Evolutionary conservation across 2,888 invertebrate species (phyloP).

Genomic region (Nudaria mundana): DNA sequence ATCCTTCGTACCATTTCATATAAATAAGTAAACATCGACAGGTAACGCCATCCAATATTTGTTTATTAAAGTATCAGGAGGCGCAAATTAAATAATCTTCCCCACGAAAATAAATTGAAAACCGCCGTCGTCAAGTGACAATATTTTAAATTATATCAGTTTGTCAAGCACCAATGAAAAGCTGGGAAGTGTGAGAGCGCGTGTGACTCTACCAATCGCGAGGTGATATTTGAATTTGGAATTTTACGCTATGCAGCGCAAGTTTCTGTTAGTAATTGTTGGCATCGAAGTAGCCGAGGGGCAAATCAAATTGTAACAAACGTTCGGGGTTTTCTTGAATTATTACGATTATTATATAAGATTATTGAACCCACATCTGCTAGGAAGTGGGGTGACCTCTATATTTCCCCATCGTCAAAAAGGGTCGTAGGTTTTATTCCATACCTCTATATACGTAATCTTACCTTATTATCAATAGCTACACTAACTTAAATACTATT

Average conservation of each 20-base stretch:
- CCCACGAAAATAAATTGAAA: constrained; percentile 73
- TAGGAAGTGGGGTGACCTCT: too few relatives aligned
- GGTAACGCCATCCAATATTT: constrained; percentile 49
- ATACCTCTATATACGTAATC: too few relatives aligned
- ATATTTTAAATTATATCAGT: constrained; percentile 76
- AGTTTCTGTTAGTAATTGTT: constrained; percentile 39
- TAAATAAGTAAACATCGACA: constrained; percentile 19
- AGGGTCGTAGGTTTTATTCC: too few relatives aligned
- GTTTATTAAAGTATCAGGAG: constrained; percentile 63
- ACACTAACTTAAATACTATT: too few relatives aligned
- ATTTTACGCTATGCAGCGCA: constrained; percentile 53
- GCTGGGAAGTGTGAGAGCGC: constrained; percentile 32
- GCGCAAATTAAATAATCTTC: constrained; percentile 69
- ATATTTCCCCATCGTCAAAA: too few relatives aligned
- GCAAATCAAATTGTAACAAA: constrained; percentile 32
- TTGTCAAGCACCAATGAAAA: constrained; percentile 64
- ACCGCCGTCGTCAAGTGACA: constrained; percentile 63
- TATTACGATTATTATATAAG: constrained; percentile 6
- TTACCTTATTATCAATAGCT: too few relatives aligned
- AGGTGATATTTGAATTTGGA: constrained; percentile 53
- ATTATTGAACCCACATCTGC: too few relatives aligned
- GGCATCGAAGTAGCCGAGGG: constrained; percentile 42
- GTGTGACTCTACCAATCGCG: constrained; percentile 50
- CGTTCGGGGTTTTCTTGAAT: constrained; percentile 11
- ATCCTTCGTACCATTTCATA: neutral